Base-by-base conservation (phyloP, 1,140 invertebrate species). In the Microplitis demolitor region DNA sequence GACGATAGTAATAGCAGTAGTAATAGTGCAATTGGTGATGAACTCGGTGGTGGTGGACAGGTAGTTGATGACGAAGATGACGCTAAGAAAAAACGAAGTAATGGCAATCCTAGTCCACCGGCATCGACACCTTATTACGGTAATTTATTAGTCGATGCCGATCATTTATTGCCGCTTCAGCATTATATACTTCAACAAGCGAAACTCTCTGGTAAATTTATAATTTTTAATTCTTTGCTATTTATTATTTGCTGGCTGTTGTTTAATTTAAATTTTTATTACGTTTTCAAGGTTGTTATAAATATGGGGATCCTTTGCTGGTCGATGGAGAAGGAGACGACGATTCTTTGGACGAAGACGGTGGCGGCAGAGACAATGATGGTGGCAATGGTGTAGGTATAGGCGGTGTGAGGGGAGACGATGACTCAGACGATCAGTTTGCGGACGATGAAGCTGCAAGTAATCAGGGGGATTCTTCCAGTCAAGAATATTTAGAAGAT, bases 151-250 rank as follows among this genome's bases (percentile, higher is more conserved):
- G 76, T 85, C 4, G 85, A 87, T 66, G 78, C 84, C 0, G 89
- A 91, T 77, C 93, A 96, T 83, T 85, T 96, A 61, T 83, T 96
- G 78, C 94, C 95, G 3, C 87, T 97, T 66, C 95, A 96, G 81
- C 93, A 96, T 83, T 96, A 96, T 80, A 94, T 97, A 64, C 88
- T 96, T 75, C 94, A 96, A 82, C 93, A 96, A 87, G 92, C 92
- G 0, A 93, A 93, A 84, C 85, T 93, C 4, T 92, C 92, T 74
- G 93, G 93, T 88, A 78, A 9, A 50, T 53, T n/a, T 50, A 56
- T 51, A 4, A 31, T 73, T 14, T 50, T 45, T 63, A 3, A 54
- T 31, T 66, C 16, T 64, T n/a, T 54, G n/a, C 3, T 24, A 2
- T 54, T 13, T 14, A 24, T 54, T 54, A 14, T 24, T 8, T 50